phyloP scores from a whole-genome alignment of 2,888 invertebrate genomes.

The Blastobasis lacticolella region DNA sequence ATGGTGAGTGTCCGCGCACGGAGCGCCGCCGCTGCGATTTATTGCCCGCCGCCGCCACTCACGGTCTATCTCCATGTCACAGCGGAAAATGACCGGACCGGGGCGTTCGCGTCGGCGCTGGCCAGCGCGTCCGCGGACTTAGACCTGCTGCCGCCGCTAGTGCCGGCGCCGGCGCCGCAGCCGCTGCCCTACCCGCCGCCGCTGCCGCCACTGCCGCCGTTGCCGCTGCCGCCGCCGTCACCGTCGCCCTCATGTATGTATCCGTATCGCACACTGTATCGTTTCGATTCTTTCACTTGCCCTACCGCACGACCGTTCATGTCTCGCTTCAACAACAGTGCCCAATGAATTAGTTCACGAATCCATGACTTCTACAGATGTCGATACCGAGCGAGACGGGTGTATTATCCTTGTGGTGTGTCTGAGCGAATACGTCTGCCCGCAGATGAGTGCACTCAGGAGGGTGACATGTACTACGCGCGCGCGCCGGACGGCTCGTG shows the following conservation, averaged over 20 bases:
- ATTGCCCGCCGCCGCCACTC: no score
- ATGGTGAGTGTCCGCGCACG: constrained; percentile 16
- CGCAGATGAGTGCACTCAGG: constrained; percentile 22
- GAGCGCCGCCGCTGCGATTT: no score
- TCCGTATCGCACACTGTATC: no score
- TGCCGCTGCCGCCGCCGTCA: not conserved
- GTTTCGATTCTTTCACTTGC: no score
- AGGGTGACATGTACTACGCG: constrained; percentile 45
- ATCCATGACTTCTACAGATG: no score
- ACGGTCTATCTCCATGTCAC: no score
- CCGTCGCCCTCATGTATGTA: not conserved
- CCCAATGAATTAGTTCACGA: no score
- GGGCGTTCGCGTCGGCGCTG: not conserved
- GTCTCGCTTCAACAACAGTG: no score
- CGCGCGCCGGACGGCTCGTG: constrained; percentile 22
- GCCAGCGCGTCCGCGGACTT: constrained; percentile 2
- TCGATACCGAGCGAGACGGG: no score
- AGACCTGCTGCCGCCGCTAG: not conserved
- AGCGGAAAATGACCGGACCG: not conserved
- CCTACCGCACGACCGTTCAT: no score
- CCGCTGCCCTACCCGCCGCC: not conserved
- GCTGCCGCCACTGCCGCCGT: not conserved
- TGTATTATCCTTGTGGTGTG: constrained; percentile 2
- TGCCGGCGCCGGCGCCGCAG: not conserved
- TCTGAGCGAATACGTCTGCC: constrained; percentile 10